Evolutionary conservation across 2,113 vertebrate species (phyloP), one percentile per base, ranked within the genome.

Genomic region (Synchiropus splendidus): DNA sequence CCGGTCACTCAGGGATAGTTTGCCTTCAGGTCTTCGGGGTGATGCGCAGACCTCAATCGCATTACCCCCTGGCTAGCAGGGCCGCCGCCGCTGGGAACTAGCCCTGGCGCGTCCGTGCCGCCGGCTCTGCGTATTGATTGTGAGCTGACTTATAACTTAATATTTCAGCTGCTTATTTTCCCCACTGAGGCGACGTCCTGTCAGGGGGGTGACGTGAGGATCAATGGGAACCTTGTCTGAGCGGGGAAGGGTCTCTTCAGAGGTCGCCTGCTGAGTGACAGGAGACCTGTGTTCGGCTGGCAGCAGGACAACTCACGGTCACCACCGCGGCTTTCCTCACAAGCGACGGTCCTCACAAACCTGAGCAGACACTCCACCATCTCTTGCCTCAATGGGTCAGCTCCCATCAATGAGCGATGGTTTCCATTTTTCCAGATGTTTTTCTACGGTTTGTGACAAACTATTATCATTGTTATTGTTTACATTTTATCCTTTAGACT

Each of bases 191-290:
- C 68, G 47, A 74, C 60, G 54, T 79, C 66, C 78, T 83, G 79
- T 85, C 84, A 84, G 68, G 78, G 67, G 67, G 75, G 64, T 53
- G 64, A 70, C 31, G 46, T 18, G 45, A 48, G 78, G 83, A 85
- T 87, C 85, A 85, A 87, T 87, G 80, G 58, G 75, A 85, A 83
- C 72, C 78, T 81, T 79, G 79, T 84, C 80, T 66, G 71, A 72
- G 64, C 60, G 63, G 70, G 44, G 51, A 52, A 82, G 81, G 81
- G 78, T 82, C 75, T 74, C 15, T 48, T 69, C 72, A 72, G 64
- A 78, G 80, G 82, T 79, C 69, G 39, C 38, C 47, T 36, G 15
- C 74, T 84, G 84, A 85, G 70, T 85, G 83, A 83, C 83, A 83
- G 79, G 38, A 78, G 65, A 54, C 58, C 63, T 35, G 64, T 66